These are phyloP conservation scores for Saccopteryx leptura DNA, from an alignment of 2,113 vertebrate genomes.

Conservation along the genomic window DNA sequence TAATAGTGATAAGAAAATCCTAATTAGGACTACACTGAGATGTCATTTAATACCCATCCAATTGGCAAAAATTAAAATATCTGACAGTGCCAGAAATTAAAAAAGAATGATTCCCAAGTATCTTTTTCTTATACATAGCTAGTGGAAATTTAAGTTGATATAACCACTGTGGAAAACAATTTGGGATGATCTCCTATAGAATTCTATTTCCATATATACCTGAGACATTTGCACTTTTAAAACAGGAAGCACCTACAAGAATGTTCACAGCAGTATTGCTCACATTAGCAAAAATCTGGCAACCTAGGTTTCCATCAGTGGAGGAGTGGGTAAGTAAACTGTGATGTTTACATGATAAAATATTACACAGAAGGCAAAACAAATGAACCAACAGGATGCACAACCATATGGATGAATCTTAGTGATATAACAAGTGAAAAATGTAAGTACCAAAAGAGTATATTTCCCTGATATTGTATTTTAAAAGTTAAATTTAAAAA, in stretches of 20 bases:
- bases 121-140: not conserved
- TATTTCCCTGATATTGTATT: not conserved
- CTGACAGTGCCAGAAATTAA: not conserved
- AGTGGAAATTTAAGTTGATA: not conserved
- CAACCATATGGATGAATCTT: not conserved
- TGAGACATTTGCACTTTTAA: not conserved
- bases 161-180: not conserved
- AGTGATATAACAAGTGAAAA: conserved; percentile 21
- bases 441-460: not conserved
- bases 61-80: not conserved
- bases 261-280: not conserved
- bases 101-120: not conserved
- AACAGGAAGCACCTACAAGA: not conserved
- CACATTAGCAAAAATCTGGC: not conserved
- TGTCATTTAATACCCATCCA: not conserved
- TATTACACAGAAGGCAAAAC: not conserved
- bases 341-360: not conserved
- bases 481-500: conserved; percentile 10
- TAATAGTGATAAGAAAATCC: not conserved
- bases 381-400: not conserved
- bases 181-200: not conserved
- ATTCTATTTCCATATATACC: not conserved
- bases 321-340: not conserved
- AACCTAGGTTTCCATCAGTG: not conserved
- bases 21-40: not conserved